phyloP scores from a whole-genome alignment of 2,113 vertebrate species.

The Mystacornis crossleyi region DNA sequence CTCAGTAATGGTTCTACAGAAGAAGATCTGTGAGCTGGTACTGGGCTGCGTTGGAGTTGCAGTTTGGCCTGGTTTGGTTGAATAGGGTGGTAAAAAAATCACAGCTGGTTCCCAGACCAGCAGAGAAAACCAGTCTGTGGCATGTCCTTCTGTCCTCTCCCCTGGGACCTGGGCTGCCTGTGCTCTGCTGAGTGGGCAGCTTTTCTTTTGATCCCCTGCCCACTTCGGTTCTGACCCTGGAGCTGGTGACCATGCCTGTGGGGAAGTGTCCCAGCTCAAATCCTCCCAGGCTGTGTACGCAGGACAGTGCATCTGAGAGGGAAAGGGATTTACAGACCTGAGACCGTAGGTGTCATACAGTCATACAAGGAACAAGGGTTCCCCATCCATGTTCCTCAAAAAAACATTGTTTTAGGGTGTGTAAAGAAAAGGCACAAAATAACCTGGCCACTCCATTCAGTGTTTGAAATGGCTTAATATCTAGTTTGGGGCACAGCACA shows the following conservation, averaged over 20 bases:
- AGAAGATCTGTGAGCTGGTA: not conserved
- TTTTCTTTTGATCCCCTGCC: not conserved
- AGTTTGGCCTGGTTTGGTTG: not conserved
- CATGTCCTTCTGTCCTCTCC: not conserved
- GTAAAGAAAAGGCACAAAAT: not conserved
- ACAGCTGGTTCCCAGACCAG: not conserved
- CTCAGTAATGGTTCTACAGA: not conserved
- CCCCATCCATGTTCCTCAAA: not conserved
- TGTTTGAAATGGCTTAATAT: not conserved
- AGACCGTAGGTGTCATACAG: fast-evolving
- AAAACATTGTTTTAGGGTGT: not conserved
- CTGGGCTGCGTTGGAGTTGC: not conserved
- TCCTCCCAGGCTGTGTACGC: fast-evolving
- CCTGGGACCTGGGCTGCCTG: not conserved
- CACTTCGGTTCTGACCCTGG: fast-evolving
- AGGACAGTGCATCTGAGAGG: fast-evolving
- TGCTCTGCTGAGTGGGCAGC: not conserved
- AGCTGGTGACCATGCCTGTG: not conserved
- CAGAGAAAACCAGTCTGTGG: not conserved
- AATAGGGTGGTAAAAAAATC: not conserved
- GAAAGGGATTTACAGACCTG: not conserved
- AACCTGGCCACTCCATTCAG: not conserved
- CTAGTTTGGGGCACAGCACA: not conserved
- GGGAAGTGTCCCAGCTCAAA: not conserved
- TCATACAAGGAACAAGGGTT: not conserved